A percentile compares a stretch with the other conserved stretches of the same genome.
Evolutionary conservation across 1,140 invertebrate species (phyloP).

Genomic region (Zaprionus kolodkinae): DNA sequence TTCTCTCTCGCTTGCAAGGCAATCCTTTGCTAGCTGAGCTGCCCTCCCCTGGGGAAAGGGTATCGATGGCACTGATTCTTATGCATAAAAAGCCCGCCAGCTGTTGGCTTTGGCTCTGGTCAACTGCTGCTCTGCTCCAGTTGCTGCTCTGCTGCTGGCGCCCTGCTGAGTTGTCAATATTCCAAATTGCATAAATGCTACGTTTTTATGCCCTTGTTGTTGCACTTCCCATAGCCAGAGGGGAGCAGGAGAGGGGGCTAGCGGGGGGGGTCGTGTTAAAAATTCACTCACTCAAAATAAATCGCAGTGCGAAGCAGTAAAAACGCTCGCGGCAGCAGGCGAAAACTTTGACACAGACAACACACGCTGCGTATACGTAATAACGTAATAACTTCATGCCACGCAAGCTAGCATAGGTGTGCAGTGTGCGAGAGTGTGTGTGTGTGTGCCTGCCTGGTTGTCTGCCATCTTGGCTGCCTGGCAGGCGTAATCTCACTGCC

Average conservation of each 20-base stretch:
- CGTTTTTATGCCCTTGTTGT: conserved; percentile 27
- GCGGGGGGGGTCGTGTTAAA: conserved; percentile 35
- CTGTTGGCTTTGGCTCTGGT: conserved; percentile 4
- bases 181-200: conserved; percentile 71
- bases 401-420: conserved; percentile 10
- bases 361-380: conserved; percentile 71
- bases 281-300: conserved; percentile 38
- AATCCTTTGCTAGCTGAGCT: background rate
- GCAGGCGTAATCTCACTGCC: conserved; percentile 74
- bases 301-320: conserved; percentile 38
- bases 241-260: conserved; percentile 15
- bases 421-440: background rate
- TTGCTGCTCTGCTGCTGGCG: conserved; percentile 36
- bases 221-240: conserved; percentile 24
- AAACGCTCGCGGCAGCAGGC: conserved; percentile 28
- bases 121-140: conserved; percentile 1
- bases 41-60: background rate
- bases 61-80: conserved; percentile 17
- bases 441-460: background rate
- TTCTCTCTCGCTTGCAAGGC: background rate
- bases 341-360: conserved; percentile 38
- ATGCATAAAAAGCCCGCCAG: conserved; percentile 22
- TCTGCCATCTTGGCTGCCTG: conserved; percentile 36
- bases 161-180: conserved; percentile 72
- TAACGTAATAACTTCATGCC: conserved; percentile 36